Percentiles rank a stretch among this genome's conserved stretches.
Evolutionary conservation across 53 echinoderm and acorn worm genomes (phyloP).

Genomic region (Astropecten irregularis): DNA sequence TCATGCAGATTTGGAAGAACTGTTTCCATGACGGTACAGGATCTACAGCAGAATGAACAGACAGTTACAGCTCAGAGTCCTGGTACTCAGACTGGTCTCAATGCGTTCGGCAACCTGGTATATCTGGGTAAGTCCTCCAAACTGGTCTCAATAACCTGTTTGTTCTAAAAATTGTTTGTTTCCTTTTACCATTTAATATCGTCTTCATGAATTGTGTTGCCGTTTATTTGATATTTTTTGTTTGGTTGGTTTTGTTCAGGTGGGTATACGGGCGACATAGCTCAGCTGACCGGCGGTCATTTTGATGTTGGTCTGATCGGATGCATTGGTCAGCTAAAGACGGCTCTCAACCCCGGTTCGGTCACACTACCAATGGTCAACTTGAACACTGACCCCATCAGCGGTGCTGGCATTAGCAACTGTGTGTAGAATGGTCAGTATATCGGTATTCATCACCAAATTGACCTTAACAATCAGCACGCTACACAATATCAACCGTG

Average conservation of each 20-base stretch:
- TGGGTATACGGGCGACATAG: slow-evolving; percentile 71
- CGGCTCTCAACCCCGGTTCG: slow-evolving; percentile 40
- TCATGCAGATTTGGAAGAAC: slow-evolving; percentile 72
- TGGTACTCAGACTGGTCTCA: slow-evolving; percentile 82
- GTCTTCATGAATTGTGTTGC: not conserved
- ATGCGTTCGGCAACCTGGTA: slow-evolving; percentile 74
- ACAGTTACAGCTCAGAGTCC: slow-evolving; percentile 66
- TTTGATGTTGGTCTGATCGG: slow-evolving; percentile 69
- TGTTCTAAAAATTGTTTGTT: too few relatives aligned
- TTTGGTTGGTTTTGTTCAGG: slow-evolving; percentile 39
- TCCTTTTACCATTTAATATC: too few relatives aligned
- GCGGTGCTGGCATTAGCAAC: not conserved
- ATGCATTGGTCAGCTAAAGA: slow-evolving; percentile 78
- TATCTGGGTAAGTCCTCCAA: slow-evolving; percentile 71
- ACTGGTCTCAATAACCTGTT: too few relatives aligned
- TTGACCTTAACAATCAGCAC: too few relatives aligned
- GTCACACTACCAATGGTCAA: not conserved
- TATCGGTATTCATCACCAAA: too few relatives aligned
- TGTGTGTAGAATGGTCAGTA: too few relatives aligned
- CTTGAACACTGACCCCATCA: not conserved
- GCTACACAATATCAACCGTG: too few relatives aligned
- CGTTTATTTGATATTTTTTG: not conserved
- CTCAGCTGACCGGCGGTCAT: slow-evolving; percentile 69
- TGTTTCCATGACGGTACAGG: slow-evolving; percentile 70
- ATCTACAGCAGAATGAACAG: slow-evolving; percentile 54